These are phyloP conservation scores for Catamblyrhynchus diadema DNA, from an alignment of 2,797 vertebrate genomes.

Conservation along the genomic window DNA sequence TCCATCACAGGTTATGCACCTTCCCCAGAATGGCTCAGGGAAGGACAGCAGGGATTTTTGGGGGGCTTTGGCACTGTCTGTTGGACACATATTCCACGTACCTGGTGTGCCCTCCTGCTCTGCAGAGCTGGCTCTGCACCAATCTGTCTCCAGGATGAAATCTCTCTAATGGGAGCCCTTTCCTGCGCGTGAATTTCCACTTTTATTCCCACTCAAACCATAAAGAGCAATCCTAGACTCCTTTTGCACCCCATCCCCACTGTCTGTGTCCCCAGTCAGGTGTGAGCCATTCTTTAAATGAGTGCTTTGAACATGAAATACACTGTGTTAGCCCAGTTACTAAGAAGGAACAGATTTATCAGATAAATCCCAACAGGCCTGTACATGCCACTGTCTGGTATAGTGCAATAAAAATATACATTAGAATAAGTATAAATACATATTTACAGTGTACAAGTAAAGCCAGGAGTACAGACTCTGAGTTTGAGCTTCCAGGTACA, in stretches of 20 bases:
- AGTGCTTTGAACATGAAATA: not conserved
- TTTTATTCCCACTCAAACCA: not conserved
- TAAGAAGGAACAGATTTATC: conserved; percentile 20
- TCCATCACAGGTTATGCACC: not conserved
- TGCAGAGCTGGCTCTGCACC: not conserved
- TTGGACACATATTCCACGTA: accelerated
- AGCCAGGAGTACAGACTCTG: conserved; percentile 20
- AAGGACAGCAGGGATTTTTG: not conserved
- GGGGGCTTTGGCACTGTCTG: not conserved
- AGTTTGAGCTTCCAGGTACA: not conserved
- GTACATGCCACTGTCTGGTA: conserved; percentile 10
- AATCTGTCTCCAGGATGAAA: not conserved
- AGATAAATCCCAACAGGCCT: conserved; percentile 38
- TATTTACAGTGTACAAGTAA: conserved; percentile 54
- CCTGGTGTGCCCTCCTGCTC: not conserved
- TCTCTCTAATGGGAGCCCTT: not conserved
- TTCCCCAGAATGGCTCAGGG: not conserved
- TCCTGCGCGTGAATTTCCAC: not conserved
- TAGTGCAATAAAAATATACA: conserved; percentile 51
- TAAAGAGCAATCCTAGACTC: not conserved
- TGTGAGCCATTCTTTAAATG: not conserved
- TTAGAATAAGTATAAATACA: conserved; percentile 55
- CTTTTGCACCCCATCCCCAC: not conserved
- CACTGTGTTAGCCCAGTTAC: not conserved
- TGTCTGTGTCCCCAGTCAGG: not conserved